Evolutionary conservation across 2,113 vertebrate species (phyloP).

Genomic region (Pseudorectes ferrugineus): DNA sequence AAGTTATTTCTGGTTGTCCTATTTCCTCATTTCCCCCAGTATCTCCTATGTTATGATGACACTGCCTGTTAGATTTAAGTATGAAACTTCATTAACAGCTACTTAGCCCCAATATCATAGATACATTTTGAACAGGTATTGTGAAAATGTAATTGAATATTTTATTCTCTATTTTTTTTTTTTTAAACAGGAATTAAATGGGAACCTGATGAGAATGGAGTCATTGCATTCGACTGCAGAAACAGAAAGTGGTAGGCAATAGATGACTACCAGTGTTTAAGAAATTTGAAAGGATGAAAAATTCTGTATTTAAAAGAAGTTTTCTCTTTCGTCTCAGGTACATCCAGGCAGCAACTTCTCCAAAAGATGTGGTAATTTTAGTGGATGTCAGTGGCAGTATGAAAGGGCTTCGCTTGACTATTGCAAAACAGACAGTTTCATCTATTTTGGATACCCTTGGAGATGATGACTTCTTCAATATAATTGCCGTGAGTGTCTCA

Average conservation of each 20-base stretch:
- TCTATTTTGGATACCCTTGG: constrained; percentile 98
- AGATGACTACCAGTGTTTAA: neutral
- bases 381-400: constrained; percentile 98
- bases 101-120: neutral
- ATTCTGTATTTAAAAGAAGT: neutral
- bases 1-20: neutral
- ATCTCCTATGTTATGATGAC: neutral
- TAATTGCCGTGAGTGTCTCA: constrained; percentile 87
- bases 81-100: neutral
- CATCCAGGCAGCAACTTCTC: constrained; percentile 97
- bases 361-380: constrained; percentile 95
- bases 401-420: constrained; percentile 96
- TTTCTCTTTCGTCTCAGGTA: constrained; percentile 79
- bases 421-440: constrained; percentile 94
- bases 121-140: neutral
- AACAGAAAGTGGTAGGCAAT: constrained; percentile 92
- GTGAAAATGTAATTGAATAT: constrained; percentile 23
- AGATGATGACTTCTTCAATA: constrained; percentile 98
- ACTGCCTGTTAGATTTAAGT: neutral
- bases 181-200: constrained; percentile 89
- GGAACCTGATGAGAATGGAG: constrained; percentile 96
- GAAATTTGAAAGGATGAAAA: neutral
- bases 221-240: constrained; percentile 97
- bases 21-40: neutral
- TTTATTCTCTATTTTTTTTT: neutral